These are phyloP conservation scores for Thamnophis elegans DNA, from an alignment of 2,797 vertebrate species.

Conservation along the genomic window DNA sequence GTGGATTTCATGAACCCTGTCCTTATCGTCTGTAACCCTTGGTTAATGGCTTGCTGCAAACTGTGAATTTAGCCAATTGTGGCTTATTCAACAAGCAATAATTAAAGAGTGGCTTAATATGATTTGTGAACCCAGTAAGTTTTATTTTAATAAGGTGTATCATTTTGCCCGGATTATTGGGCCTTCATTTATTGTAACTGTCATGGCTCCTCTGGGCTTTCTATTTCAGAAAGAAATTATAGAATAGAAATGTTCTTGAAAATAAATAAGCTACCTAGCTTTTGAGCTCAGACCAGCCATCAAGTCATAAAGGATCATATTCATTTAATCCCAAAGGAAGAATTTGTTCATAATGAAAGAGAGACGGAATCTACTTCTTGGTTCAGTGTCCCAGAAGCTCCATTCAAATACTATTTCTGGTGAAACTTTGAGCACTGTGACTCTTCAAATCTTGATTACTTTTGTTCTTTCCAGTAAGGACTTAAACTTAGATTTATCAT, in stretches of 20 bases:
- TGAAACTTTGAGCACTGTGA: background rate
- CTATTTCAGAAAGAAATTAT: background rate
- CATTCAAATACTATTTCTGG: background rate
- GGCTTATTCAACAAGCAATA: background rate
- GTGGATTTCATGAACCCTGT: background rate
- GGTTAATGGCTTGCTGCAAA: background rate
- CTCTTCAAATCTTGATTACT: background rate
- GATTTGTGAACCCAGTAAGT: background rate
- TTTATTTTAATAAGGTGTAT: background rate
- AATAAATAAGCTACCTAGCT: background rate
- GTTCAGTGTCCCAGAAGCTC: background rate
- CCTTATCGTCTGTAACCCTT: background rate
- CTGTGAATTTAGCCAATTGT: background rate
- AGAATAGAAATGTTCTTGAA: slow-evolving; percentile 2
- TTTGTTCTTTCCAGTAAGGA: background rate
- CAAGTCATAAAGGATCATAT: background rate
- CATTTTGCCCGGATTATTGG: background rate
- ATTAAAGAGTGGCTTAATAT: background rate
- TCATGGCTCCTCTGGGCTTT: background rate
- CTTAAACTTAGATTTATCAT: background rate
- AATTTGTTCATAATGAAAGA: slow-evolving; percentile 5
- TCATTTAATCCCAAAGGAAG: background rate
- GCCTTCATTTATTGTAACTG: background rate
- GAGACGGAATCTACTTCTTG: background rate
- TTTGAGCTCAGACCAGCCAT: background rate